phyloP scores from a whole-genome alignment of 2,888 invertebrate species.

The Colostygia pectinataria region DNA sequence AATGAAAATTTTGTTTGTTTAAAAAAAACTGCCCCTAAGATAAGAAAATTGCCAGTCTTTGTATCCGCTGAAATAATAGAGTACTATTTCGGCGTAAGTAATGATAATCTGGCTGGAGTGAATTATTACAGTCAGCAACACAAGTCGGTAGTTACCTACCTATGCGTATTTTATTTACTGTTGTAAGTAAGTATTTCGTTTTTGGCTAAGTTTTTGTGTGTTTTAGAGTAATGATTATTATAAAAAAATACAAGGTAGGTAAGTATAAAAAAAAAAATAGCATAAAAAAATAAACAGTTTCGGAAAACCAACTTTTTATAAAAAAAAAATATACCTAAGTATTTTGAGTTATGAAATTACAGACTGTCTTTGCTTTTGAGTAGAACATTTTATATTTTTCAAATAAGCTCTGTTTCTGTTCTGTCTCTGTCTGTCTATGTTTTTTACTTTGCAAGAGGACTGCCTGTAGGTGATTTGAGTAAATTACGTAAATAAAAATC shows the following conservation, averaged over 20 bases:
- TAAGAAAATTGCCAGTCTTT: conserved; percentile 33
- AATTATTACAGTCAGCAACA: conserved; percentile 5
- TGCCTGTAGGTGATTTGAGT: conserved; percentile 71
- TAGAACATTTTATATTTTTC: not conserved
- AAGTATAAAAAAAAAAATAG: too few species aligned
- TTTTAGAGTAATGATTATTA: too few species aligned
- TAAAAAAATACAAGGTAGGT: too few species aligned
- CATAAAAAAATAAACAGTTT: too few species aligned
- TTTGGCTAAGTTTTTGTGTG: too few species aligned
- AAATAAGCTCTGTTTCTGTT: conserved; percentile 13
- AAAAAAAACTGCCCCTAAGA: not conserved
- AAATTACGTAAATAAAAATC: conserved; percentile 77
- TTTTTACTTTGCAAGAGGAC: conserved; percentile 54
- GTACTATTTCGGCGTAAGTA: conserved; percentile 32
- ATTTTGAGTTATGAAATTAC: too few species aligned
- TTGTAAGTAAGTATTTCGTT: too few species aligned
- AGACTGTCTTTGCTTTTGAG: too few species aligned
- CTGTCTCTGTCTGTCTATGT: conserved; percentile 38
- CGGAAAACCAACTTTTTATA: too few species aligned
- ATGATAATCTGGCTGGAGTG: conserved; percentile 37
- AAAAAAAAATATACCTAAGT: too few species aligned
- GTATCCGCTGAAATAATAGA: conserved; percentile 29
- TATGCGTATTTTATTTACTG: not conserved
- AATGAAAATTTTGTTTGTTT: not conserved
- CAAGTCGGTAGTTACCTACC: not conserved